These are phyloP conservation scores for Loris lydekkerianus DNA, from an alignment of 2,797 vertebrate genomes.

Conservation along the genomic window DNA sequence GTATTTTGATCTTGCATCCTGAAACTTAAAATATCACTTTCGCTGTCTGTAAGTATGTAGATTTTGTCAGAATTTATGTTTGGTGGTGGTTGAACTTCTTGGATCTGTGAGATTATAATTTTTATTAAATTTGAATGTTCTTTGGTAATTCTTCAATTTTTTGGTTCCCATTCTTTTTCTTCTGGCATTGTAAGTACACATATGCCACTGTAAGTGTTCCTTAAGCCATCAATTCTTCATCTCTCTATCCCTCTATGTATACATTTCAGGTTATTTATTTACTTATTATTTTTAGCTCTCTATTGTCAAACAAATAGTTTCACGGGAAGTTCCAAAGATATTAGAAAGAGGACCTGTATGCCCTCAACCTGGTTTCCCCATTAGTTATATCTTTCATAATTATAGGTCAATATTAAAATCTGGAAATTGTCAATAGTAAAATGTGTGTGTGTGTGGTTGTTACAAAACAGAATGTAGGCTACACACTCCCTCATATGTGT, in stretches of 20 bases:
- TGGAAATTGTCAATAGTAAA: background rate
- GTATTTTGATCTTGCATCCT: background rate
- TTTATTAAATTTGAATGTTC: background rate
- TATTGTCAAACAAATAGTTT: background rate
- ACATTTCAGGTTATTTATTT: background rate
- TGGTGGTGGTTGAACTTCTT: background rate
- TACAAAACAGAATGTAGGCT: background rate
- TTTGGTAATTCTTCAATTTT: background rate
- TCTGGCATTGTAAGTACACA: background rate
- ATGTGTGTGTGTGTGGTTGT: too few species aligned
- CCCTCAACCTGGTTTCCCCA: background rate
- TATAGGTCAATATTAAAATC: background rate
- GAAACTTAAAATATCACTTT: background rate
- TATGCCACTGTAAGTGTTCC: background rate
- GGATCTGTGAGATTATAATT: background rate
- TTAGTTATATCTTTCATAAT: background rate
- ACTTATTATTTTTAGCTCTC: background rate
- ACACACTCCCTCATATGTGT: too few species aligned
- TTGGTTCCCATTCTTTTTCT: background rate
- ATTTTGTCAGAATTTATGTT: background rate
- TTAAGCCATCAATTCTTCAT: background rate
- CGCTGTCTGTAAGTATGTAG: background rate
- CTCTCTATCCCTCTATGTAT: too few species aligned
- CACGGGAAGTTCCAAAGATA: background rate
- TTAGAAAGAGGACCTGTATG: background rate